Evolutionary conservation across 1,140 invertebrate genomes (phyloP).

Genomic region (Ridgeia piscesae): DNA sequence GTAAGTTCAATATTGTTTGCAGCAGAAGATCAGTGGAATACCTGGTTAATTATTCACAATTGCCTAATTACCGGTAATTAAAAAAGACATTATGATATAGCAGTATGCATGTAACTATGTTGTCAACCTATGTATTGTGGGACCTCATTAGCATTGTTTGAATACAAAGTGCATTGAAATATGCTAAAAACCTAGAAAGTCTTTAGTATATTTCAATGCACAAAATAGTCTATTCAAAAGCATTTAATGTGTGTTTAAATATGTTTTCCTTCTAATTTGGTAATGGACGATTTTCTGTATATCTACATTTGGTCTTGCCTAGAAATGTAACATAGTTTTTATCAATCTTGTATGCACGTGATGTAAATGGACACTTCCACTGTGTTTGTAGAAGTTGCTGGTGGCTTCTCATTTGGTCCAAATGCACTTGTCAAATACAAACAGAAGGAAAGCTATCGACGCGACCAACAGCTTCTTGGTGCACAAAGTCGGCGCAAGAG

Average conservation of each 20-base stretch:
- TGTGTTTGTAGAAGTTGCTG: conserved; percentile 62
- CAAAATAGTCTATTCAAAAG: too few relatives aligned
- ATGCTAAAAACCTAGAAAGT: too few relatives aligned
- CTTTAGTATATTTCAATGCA: too few relatives aligned
- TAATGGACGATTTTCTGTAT: too few relatives aligned
- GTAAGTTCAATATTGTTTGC: conserved; percentile 34
- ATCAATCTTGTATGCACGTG: too few relatives aligned
- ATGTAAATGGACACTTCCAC: neutral
- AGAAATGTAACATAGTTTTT: too few relatives aligned
- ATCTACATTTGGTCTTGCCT: too few relatives aligned
- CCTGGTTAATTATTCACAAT: neutral
- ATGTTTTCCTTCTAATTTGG: too few relatives aligned
- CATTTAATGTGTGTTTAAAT: too few relatives aligned
- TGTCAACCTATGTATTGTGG: neutral
- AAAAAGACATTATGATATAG: neutral
- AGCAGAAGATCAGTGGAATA: neutral
- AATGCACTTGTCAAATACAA: conserved; percentile 78
- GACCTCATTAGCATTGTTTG: too few relatives aligned
- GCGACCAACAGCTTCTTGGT: conserved; percentile 71
- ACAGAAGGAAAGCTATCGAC: conserved; percentile 78
- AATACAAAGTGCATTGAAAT: too few relatives aligned
- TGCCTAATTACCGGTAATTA: neutral
- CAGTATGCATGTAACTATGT: neutral
- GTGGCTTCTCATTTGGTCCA: conserved; percentile 75
- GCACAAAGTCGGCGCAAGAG: conserved; percentile 34